phyloP scores from a whole-genome alignment of 1,140 invertebrate genomes.

The Drepana arcuata region DNA sequence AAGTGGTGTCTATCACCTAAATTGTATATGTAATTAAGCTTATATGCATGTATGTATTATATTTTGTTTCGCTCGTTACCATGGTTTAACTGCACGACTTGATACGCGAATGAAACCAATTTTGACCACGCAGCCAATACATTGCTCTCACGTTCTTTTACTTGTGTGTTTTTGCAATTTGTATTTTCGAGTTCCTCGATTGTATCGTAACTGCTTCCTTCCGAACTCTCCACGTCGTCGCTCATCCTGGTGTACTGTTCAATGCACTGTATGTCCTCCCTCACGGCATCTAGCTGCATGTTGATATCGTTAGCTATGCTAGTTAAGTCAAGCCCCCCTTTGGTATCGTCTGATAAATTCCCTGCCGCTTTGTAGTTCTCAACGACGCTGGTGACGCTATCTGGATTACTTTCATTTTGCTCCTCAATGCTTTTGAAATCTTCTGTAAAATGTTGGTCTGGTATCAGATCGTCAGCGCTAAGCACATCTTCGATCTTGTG shows the following conservation, averaged over 20 bases:
- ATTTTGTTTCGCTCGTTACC: constrained; percentile 22
- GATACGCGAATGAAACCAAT: constrained; percentile 48
- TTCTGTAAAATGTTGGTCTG: constrained; percentile 18
- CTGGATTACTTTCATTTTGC: constrained; percentile 15
- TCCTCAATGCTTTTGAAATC: constrained; percentile 22
- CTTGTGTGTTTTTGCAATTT: not conserved
- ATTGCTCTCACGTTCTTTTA: constrained; percentile 16
- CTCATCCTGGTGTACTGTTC: constrained; percentile 27
- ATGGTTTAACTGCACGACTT: constrained; percentile 39
- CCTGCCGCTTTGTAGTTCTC: not conserved
- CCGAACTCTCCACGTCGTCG: constrained; percentile 15
- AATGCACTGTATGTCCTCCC: constrained; percentile 34
- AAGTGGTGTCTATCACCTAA: no score
- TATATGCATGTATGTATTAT: not conserved
- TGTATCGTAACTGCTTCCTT: constrained; percentile 13
- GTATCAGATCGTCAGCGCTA: constrained; percentile 2
- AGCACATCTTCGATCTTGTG: not conserved
- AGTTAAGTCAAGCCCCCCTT: constrained; percentile 19
- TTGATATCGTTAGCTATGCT: constrained; percentile 38
- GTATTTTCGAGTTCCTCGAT: constrained; percentile 3
- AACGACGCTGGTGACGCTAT: constrained; percentile 21
- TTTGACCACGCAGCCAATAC: constrained; percentile 36
- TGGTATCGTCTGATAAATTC: constrained; percentile 23
- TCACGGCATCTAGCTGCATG: constrained; percentile 30
- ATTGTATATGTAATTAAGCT: not conserved